Evolutionary conservation across 2,888 invertebrate species (phyloP), one percentile per base, ranked within the genome.

Genomic region (Isoperla grammatica): DNA sequence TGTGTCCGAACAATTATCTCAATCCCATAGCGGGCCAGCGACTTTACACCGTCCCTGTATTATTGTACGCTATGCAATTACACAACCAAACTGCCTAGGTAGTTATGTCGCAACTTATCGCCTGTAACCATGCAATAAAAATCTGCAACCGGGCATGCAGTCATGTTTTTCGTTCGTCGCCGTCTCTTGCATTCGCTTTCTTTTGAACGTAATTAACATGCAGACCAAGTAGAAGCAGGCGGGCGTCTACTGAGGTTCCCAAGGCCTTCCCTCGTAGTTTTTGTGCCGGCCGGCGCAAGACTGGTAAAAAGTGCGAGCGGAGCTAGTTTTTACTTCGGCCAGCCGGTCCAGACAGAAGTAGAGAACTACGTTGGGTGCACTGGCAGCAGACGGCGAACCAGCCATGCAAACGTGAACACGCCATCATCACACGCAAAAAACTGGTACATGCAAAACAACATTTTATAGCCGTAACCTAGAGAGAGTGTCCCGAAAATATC

Each of bases 271-370:
- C 45, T 11, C 15, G 15, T 6, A 45, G 5, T 45, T 45, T 45
- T 45, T 17, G 15, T 15, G 19, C 11, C 15, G 5, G n/a, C n/a
- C n/a, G n/a, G n/a, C n/a, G n/a, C n/a, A n/a, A n/a, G n/a, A 2
- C 17, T 19, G 45, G 4, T 45, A 45, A 45, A 45, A 45, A 45
- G 45, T 17, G 19, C 45, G n/a, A 11, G 11, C 15, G 45, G 45
- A 17, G 60, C 39, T 37, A 48, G 60, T 60, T 60, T 60, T 60
- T 60, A n/a, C 48, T 20, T 45, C 60, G 46, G 49, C 49, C 29
- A 37, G 56, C 40, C 53, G 49, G 53, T 22, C 19, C 13, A 17
- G 23, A 42, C 42, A 19, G 29, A n/a, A 39, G 12, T 43, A 39
- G 37, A 50, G 13, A 43, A 9, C 3, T 3, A 43, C 43, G 17